Conservation (phyloP, 2,888 invertebrate species). For the Drosophila atripex region DNA sequence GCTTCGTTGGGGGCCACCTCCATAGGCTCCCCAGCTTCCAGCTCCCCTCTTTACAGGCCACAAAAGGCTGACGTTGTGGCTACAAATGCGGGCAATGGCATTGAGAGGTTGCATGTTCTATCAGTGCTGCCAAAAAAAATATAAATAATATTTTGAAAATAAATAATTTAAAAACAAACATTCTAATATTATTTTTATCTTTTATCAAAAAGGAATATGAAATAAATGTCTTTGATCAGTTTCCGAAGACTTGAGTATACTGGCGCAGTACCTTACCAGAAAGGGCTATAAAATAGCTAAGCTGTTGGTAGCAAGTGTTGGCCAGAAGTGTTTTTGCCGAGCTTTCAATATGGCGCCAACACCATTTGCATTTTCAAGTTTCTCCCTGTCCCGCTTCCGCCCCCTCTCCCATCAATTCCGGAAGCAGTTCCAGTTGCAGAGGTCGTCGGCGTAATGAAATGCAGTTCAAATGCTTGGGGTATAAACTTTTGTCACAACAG, state of each 20-base stretch:
- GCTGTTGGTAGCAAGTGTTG: conserved; percentile 1
- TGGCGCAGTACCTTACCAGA: not conserved
- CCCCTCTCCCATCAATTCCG: conserved; percentile 5
- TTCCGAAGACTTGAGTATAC: not conserved
- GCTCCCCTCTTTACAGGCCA: conserved; percentile 31
- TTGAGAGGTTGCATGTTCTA: conserved; percentile 3
- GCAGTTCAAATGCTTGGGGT: conserved; percentile 77
- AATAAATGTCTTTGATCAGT: no score
- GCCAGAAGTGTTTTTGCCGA: conserved; percentile 32
- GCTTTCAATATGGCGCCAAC: conserved; percentile 78
- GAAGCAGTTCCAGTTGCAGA: conserved; percentile 33
- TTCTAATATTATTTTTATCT: no score
- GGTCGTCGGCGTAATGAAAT: conserved; percentile 68
- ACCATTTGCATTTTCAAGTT: conserved; percentile 69
- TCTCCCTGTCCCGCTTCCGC: not conserved
- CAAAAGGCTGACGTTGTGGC: conserved; percentile 73
- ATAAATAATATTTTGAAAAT: not conserved
- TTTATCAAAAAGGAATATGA: no score
- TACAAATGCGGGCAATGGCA: conserved; percentile 41
- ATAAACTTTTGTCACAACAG: conserved; percentile 72
- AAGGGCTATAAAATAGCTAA: not conserved
- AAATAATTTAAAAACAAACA: not conserved
- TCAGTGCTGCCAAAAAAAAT: conserved; percentile 8
- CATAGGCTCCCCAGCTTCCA: not conserved
- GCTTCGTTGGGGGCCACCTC: conserved; percentile 64